These are phyloP conservation scores for Microtus oregoni DNA, from an alignment of 2,113 vertebrate genomes.

Conservation along the genomic window DNA sequence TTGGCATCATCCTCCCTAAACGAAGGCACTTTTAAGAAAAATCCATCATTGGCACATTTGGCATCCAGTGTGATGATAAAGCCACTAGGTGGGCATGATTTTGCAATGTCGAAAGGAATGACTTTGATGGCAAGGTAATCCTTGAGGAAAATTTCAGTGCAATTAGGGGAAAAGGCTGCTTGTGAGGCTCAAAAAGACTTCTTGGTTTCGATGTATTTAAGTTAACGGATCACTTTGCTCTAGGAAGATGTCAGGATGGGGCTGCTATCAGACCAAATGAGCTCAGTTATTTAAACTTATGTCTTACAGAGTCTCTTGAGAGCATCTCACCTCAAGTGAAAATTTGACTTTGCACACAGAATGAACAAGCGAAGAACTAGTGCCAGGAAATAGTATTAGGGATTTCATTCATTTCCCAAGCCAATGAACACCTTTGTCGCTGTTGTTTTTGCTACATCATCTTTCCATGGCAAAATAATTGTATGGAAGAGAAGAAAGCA, in stretches of 20 bases:
- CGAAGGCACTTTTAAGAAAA: not conserved
- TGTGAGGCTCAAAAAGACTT: constrained; percentile 1
- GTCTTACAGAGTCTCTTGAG: not conserved
- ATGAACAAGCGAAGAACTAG: constrained; percentile 30
- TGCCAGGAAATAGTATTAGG: not conserved
- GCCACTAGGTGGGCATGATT: constrained; percentile 30
- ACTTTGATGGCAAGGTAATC: constrained; percentile 30
- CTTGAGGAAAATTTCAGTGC: constrained; percentile 38
- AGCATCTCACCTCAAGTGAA: constrained; percentile 29
- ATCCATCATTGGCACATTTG: not conserved
- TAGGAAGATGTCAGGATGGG: not conserved
- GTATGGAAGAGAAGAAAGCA: not conserved
- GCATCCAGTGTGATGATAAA: constrained; percentile 46
- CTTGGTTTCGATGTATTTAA: not conserved
- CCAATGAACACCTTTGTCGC: not conserved
- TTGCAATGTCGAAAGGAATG: constrained; percentile 47
- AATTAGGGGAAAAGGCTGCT: constrained; percentile 24
- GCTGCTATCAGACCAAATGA: not conserved
- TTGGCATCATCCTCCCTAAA: constrained; percentile 2
- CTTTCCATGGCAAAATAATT: not conserved
- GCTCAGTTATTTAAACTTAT: not conserved
- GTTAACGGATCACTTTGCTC: constrained; percentile 19
- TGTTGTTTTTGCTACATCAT: not conserved
- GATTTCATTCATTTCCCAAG: not conserved
- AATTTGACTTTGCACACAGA: not conserved